phyloP scores from a whole-genome alignment of 2,797 vertebrate genomes.

The Sebastes oblongus region DNA sequence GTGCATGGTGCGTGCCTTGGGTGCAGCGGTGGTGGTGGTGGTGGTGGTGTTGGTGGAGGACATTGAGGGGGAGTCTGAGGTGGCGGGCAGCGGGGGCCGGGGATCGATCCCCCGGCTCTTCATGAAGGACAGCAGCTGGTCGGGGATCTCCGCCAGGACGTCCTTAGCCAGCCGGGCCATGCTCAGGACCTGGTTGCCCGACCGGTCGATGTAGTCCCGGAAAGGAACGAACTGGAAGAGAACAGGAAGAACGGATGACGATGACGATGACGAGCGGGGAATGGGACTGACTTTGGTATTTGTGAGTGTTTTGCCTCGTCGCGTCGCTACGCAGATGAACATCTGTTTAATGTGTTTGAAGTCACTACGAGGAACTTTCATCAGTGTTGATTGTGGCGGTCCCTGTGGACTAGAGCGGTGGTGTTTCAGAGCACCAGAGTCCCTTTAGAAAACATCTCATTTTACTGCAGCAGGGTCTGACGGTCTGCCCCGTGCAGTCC shows the following conservation, averaged over 20 bases:
- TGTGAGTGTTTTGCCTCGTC: background rate
- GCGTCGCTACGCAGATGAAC: background rate
- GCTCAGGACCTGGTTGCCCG: slow-evolving; percentile 93
- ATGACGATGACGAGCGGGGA: background rate
- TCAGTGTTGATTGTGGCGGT: too few relatives aligned
- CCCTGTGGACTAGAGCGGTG: too few relatives aligned
- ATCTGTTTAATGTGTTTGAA: background rate
- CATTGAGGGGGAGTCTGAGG: slow-evolving; percentile 39
- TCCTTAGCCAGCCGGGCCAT: slow-evolving; percentile 95
- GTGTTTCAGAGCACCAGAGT: too few relatives aligned
- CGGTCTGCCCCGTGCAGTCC: too few relatives aligned
- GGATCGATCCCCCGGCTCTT: slow-evolving; percentile 86
- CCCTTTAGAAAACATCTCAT: background rate
- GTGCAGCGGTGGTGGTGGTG: slow-evolving; percentile 28
- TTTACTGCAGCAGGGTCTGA: background rate
- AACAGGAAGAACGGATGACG: background rate
- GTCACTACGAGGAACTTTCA: background rate
- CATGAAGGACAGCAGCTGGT: slow-evolving; percentile 93
- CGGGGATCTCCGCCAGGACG: slow-evolving; percentile 90
- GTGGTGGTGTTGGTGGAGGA: slow-evolving; percentile 33
- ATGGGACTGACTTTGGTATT: background rate
- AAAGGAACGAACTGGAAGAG: slow-evolving; percentile 91
- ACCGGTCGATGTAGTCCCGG: slow-evolving; percentile 93
- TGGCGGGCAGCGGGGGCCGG: slow-evolving; percentile 70
- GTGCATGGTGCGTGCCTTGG: slow-evolving; percentile 54